A percentile compares a stretch with the other conserved stretches of the same genome.
Evolutionary conservation across 2,113 vertebrate species (phyloP).

Genomic region (Tenebrosternarchus preto): DNA sequence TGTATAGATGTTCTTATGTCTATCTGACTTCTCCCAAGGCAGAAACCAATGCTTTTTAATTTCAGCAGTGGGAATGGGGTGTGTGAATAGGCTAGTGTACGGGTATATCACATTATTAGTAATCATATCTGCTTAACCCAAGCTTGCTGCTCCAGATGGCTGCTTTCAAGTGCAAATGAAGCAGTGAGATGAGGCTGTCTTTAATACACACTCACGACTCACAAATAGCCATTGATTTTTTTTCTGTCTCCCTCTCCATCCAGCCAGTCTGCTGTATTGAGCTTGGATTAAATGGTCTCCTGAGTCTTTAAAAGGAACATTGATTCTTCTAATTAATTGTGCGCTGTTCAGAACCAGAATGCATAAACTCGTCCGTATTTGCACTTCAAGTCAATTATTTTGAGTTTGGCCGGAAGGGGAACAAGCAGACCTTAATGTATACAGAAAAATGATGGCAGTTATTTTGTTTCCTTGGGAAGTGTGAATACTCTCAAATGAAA

Average conservation of each 20-base stretch:
- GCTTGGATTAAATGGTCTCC: slow-evolving; percentile 99
- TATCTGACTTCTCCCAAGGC: slow-evolving; percentile 45
- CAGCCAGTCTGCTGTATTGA: slow-evolving; percentile 97
- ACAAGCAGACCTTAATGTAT: slow-evolving; percentile 74
- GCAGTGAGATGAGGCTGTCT: slow-evolving; percentile 99
- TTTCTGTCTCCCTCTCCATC: slow-evolving; percentile 79
- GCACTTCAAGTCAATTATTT: slow-evolving; percentile 85
- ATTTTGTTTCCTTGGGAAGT: slow-evolving; percentile 73
- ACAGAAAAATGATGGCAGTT: slow-evolving; percentile 72
- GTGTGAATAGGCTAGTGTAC: slow-evolving; percentile 94
- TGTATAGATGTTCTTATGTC: slow-evolving; percentile 11
- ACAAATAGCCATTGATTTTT: slow-evolving; percentile 99
- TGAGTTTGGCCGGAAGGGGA: slow-evolving; percentile 73
- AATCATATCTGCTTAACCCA: slow-evolving; percentile 99
- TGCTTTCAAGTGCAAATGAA: slow-evolving; percentile 99
- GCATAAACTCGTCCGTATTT: slow-evolving; percentile 84
- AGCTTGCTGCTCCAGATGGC: slow-evolving; percentile 99
- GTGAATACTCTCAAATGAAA: slow-evolving; percentile 72
- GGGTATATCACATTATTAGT: slow-evolving; percentile 99
- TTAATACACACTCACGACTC: slow-evolving; percentile 99
- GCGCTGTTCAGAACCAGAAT: slow-evolving; percentile 85
- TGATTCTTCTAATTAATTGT: slow-evolving; percentile 99
- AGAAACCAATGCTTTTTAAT: slow-evolving; percentile 87
- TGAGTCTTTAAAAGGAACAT: slow-evolving; percentile 98
- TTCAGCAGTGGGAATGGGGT: slow-evolving; percentile 93